Percentiles rank a stretch among this genome's conserved stretches.
These are phyloP conservation scores for Eupelmus urozonus DNA, from an alignment of 2,888 invertebrate genomes.

Conservation along the genomic window DNA sequence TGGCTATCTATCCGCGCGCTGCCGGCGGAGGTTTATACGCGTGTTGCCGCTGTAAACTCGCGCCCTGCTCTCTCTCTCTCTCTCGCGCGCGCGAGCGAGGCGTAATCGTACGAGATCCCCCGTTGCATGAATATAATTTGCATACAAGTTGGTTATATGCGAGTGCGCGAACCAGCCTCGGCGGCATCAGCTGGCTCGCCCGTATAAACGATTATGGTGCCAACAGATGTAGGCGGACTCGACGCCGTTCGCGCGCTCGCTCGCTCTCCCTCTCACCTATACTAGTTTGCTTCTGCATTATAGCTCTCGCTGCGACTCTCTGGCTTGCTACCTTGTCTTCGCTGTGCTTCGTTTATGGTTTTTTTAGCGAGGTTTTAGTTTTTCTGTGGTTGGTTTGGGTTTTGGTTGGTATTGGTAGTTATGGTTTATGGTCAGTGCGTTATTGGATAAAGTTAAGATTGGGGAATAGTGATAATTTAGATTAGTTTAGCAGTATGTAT, in stretches of 20 bases:
- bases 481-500: too few relatives aligned
- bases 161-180: conserved; percentile 50
- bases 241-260: conserved; percentile 46
- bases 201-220: conserved; percentile 77
- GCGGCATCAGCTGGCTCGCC: conserved; percentile 75
- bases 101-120: conserved; percentile 67
- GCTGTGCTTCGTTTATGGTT: too few relatives aligned
- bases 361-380: too few relatives aligned
- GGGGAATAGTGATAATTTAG: too few relatives aligned
- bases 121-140: conserved; percentile 78
- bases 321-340: too few relatives aligned
- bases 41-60: conserved; percentile 76
- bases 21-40: conserved; percentile 74
- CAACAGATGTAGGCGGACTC: conserved; percentile 77
- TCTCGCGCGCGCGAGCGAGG: conserved; percentile 63
- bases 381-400: too few relatives aligned
- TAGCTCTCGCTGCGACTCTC: too few relatives aligned
- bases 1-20: conserved; percentile 70
- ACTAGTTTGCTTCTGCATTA: too few relatives aligned
- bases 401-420: too few relatives aligned
- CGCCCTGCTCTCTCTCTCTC: conserved; percentile 62
- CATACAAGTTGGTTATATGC: conserved; percentile 74
- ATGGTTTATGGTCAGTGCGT: too few relatives aligned
- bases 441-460: too few relatives aligned
- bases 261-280: not conserved